phyloP scores from a whole-genome alignment of 92 coral and sea anemone species.

The Micromussa lordhowensis region DNA sequence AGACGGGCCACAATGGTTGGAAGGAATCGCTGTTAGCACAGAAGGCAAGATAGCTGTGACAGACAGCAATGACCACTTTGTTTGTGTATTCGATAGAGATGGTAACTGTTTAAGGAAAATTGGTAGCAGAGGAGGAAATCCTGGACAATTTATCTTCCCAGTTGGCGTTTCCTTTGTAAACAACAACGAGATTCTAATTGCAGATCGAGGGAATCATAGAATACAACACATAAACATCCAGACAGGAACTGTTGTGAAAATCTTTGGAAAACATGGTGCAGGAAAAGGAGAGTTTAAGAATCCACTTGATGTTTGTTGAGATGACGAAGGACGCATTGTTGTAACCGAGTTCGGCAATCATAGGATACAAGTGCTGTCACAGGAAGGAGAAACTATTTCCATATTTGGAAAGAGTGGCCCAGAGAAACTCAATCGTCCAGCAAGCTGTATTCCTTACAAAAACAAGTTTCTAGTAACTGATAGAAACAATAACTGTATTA shows the following conservation, averaged over 20 bases:
- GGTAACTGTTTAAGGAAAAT: not conserved
- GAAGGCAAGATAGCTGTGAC: not conserved
- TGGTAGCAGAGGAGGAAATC: not conserved
- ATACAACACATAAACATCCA: not conserved
- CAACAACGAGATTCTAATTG: not conserved
- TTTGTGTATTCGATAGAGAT: not conserved
- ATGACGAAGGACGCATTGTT: not conserved
- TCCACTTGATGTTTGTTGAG: not conserved
- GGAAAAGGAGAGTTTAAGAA: not conserved
- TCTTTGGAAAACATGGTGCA: not conserved
- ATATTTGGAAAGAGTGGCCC: not conserved
- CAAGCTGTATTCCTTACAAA: not conserved
- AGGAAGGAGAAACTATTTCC: not conserved
- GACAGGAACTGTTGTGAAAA: not conserved
- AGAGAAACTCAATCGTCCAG: not conserved
- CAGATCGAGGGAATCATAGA: not conserved
- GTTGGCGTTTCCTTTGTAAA: not conserved
- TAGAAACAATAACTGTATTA: not conserved
- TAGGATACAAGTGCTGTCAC: not conserved
- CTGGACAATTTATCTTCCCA: not conserved
- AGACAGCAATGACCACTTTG: not conserved
- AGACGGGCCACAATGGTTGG: not conserved
- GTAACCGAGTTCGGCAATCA: not conserved
- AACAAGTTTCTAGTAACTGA: not conserved
- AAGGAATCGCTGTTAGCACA: not conserved